A percentile compares a stretch with the other conserved stretches of the same genome.
Evolutionary conservation across 2,113 vertebrate species (phyloP).

Genomic region (Corythornis vintsioides): DNA sequence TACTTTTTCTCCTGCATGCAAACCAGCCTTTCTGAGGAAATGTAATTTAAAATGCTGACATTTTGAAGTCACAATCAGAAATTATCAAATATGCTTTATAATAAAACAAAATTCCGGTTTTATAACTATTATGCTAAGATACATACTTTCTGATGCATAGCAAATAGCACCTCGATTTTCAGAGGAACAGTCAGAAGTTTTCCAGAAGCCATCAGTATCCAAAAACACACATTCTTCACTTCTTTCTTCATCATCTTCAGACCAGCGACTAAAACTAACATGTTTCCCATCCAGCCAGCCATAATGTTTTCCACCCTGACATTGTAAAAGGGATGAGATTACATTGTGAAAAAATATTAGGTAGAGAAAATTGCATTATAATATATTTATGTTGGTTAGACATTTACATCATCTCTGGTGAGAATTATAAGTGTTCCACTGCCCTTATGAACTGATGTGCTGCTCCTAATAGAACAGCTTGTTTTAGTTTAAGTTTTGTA

Average conservation of each 20-base stretch:
- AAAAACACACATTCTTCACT: slow-evolving; percentile 85
- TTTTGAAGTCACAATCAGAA: neutral
- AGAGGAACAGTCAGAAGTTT: slow-evolving; percentile 82
- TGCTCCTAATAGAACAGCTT: neutral
- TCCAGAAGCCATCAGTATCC: slow-evolving; percentile 93
- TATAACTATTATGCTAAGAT: neutral
- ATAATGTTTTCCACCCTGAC: slow-evolving; percentile 87
- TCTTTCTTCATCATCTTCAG: slow-evolving; percentile 70
- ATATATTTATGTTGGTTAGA: neutral
- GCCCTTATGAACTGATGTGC: neutral
- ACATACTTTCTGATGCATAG: slow-evolving; percentile 83
- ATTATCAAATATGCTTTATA: neutral
- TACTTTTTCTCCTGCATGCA: neutral
- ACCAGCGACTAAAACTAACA: slow-evolving; percentile 89
- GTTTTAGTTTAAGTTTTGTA: neutral
- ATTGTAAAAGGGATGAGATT: neutral
- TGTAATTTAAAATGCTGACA: neutral
- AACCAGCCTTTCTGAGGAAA: neutral
- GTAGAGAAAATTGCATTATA: neutral
- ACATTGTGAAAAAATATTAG: neutral
- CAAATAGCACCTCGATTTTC: slow-evolving; percentile 87
- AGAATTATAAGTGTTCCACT: neutral
- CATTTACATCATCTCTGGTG: neutral
- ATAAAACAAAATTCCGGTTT: neutral
- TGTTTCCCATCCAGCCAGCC: slow-evolving; percentile 89